phyloP scores from a whole-genome alignment of 2,113 vertebrate genomes.

The Oplegnathus fasciatus region DNA sequence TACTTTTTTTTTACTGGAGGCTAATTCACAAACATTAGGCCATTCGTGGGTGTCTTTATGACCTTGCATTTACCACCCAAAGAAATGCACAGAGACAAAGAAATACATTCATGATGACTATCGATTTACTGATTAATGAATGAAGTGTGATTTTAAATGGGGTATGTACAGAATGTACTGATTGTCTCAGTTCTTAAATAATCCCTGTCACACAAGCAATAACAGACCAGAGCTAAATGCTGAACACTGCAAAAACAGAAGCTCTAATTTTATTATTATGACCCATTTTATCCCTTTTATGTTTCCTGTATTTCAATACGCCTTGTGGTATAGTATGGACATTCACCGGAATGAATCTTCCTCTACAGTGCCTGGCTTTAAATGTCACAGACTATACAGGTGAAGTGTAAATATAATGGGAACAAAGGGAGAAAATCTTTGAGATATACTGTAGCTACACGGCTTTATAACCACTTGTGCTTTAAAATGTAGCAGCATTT shows the following conservation, averaged over 20 bases:
- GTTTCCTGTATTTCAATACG: constrained; percentile 3
- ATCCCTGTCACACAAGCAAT: neutral
- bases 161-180: neutral
- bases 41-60: neutral
- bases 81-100: neutral
- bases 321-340: neutral
- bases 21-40: neutral
- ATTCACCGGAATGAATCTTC: neutral
- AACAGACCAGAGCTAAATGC: neutral
- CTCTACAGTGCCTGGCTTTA: constrained; percentile 5
- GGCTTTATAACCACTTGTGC: neutral
- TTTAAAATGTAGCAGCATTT: neutral
- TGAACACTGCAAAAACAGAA: neutral
- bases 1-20: constrained; percentile 5
- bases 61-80: neutral
- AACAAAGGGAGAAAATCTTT: constrained; percentile 2
- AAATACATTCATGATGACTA: neutral
- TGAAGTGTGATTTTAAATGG: neutral
- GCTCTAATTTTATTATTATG: neutral
- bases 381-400: constrained; percentile 6
- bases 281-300: neutral
- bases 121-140: neutral
- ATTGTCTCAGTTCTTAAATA: neutral
- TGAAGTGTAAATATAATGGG: neutral
- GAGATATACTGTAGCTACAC: neutral